Percentiles rank a stretch among this genome's conserved stretches.
phyloP scores from a whole-genome alignment of 92 coral and sea anemone species.

The Zoanthus gigantus region DNA sequence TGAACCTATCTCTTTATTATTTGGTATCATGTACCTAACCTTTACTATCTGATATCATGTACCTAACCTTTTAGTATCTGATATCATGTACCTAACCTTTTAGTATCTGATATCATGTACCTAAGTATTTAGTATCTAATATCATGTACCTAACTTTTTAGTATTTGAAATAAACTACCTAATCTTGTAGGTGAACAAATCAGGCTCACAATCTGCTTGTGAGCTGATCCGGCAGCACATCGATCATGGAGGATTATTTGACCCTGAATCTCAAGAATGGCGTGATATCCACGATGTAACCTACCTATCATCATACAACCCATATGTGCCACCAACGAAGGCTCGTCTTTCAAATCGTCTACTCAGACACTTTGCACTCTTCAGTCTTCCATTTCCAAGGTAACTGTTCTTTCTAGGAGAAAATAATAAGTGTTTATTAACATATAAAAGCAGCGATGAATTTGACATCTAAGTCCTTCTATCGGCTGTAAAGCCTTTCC shows the following conservation, averaged over 20 bases:
- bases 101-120: no score
- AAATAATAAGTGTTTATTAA: no score
- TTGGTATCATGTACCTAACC: no score
- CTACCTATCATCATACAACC: constrained; percentile 94
- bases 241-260: constrained; percentile 98
- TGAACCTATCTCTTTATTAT: no score
- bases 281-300: constrained; percentile 92
- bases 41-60: no score
- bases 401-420: background rate
- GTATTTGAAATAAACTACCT: background rate
- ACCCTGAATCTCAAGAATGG: constrained; percentile 96
- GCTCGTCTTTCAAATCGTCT: constrained; percentile 85
- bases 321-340: constrained; percentile 88
- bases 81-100: no score
- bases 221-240: constrained; percentile 97
- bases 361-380: constrained; percentile 95
- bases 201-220: constrained; percentile 90
- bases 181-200: constrained; percentile 63
- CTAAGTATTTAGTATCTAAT: no score
- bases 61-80: no score
- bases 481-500: no score
- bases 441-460: no score
- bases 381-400: constrained; percentile 95
- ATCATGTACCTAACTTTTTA: no score
- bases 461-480: no score